Base-by-base conservation (phyloP, 2,113 vertebrate species). In the Edolisoma coerulescens region DNA sequence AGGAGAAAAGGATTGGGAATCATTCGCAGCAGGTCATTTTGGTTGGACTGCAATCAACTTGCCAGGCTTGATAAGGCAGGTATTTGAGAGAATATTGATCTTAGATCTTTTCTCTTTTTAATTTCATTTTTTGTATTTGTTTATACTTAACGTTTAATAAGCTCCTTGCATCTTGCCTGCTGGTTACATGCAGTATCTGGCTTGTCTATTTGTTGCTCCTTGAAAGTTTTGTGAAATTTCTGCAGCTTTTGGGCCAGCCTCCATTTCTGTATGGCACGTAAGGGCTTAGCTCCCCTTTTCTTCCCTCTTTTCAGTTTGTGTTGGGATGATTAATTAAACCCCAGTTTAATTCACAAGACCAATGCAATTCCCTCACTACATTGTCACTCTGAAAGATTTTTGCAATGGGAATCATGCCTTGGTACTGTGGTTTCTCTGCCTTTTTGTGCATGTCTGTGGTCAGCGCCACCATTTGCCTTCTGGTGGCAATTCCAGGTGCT, bases 41-140 rank as follows among this genome's bases (percentile, higher is more conserved):
- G 21, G 2, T 11, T 74, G 63, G 41, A 45, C 75, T 77, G 71
- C 76, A 93, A 93, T 95, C 96, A 96, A 80, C 85, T 73, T 92
- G 57, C 63, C 59, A 88, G 71, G 45, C 68, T 94, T 93, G 82
- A 85, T 90, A 91, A 97, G 90, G 88, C 37, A 60, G 67, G 61
- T 85, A 80, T 82, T 88, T 92, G 92, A 94, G 76, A 69, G 16
- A 86, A 7, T 86, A 95, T 94, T 90, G 94, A 97, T 95, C 84
- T 89, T 67, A 91, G 61, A 61, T 90, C 14, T 87, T 82, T 92
- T 89, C 49, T 81, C 22, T 80, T 71, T 91, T 91, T 67, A 87
- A 96, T 96, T 91, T 92, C 20, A 90, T 95, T 88, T 90, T 76
- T 80, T 81, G 6, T 84, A 87, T 93, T 90, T 90, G 59, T 80